These are phyloP conservation scores for Zaprionus lachaisei DNA, from an alignment of 1,140 invertebrate species.

Conservation along the genomic window DNA sequence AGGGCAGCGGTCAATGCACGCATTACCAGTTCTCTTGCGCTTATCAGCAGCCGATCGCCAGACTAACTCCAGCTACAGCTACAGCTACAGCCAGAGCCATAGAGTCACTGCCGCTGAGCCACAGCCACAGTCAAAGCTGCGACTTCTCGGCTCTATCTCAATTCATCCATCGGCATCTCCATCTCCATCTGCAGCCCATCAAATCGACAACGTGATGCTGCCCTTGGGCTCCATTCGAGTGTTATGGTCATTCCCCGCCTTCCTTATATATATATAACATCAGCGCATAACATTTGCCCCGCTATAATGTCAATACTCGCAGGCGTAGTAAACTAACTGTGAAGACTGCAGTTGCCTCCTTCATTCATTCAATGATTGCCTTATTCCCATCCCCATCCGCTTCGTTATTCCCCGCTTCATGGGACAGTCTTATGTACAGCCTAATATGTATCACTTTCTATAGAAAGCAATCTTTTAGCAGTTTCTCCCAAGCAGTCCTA, in stretches of 20 bases:
- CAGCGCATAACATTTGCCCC: conserved; percentile 75
- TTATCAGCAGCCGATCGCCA: conserved; percentile 51
- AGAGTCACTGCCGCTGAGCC: neutral
- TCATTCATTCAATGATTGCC: conserved; percentile 66
- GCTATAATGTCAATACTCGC: conserved; percentile 59
- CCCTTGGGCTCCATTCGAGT: conserved; percentile 63
- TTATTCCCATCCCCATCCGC: neutral
- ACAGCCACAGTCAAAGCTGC: neutral
- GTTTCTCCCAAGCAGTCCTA: neutral
- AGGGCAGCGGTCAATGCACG: conserved; percentile 75
- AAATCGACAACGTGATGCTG: conserved; percentile 79
- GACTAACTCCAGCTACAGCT: conserved; percentile 22
- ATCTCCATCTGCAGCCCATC: conserved; percentile 56
- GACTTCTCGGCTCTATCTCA: conserved; percentile 25
- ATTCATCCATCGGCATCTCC: conserved; percentile 11
- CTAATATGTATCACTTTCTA: no score
- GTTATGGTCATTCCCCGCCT: conserved; percentile 40
- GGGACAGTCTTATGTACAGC: neutral
- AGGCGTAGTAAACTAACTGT: conserved; percentile 55
- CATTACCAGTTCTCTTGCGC: conserved; percentile 67
- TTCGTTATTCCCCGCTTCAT: neutral
- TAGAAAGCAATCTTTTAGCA: no score
- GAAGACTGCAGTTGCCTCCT: conserved; percentile 20
- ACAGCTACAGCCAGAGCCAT: neutral
- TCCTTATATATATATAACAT: conserved; percentile 37